A percentile compares a stretch with the other conserved stretches of the same genome.
phyloP scores from a whole-genome alignment of 2,113 vertebrate species.

The Stigmatopora argus region DNA sequence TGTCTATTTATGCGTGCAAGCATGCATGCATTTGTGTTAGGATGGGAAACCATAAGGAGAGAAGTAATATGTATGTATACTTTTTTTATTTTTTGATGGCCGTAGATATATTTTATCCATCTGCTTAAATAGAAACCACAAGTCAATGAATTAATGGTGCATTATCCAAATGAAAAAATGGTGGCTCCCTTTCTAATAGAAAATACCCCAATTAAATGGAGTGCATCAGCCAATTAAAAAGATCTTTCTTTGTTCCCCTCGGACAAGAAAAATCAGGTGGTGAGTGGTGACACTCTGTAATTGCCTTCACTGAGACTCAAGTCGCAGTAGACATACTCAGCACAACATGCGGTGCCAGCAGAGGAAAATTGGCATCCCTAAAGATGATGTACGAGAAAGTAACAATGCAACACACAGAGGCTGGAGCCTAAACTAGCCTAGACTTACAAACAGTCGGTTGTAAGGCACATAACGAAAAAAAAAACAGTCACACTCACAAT shows the following conservation, averaged over 20 bases:
- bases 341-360: neutral
- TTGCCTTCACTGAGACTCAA: neutral
- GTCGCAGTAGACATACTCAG: neutral
- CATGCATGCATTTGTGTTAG: neutral
- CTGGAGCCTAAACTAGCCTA: too few relatives aligned
- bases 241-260: neutral
- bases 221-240: neutral
- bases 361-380: neutral
- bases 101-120: too few relatives aligned
- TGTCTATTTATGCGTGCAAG: neutral
- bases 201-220: neutral
- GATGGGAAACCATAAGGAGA: constrained; percentile 2
- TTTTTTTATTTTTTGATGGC: neutral
- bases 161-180: neutral
- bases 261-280: neutral
- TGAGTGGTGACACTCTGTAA: neutral
- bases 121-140: neutral
- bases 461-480: too few relatives aligned
- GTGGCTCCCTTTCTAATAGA: neutral
- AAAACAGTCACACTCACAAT: too few relatives aligned
- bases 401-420: too few relatives aligned
- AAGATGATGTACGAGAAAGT: too few relatives aligned
- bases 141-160: neutral
- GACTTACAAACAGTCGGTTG: too few relatives aligned
- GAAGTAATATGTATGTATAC: neutral